These are phyloP conservation scores for Leucoraja ocellata DNA, from an alignment of 2,797 vertebrate species.

Conservation along the genomic window DNA sequence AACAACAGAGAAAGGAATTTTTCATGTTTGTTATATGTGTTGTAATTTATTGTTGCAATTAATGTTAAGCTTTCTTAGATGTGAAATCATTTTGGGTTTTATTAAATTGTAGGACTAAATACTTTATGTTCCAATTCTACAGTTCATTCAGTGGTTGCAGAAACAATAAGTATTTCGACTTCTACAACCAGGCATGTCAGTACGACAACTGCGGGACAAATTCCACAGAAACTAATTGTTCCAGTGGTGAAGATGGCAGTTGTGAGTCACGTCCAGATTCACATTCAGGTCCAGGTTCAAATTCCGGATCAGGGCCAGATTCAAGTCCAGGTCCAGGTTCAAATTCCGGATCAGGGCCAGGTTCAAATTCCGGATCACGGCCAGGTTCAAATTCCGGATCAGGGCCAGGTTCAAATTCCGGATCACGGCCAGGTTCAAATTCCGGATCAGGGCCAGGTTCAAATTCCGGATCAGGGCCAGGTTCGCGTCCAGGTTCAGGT, in stretches of 20 bases:
- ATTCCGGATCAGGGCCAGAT: no score
- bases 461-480: no score
- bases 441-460: no score
- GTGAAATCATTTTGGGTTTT: background rate
- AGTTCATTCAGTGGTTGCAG: background rate
- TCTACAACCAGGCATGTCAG: background rate
- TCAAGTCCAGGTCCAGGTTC: no score
- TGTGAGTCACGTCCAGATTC: no score
- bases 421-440: no score
- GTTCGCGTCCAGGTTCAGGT: no score
- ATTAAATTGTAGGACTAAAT: background rate
- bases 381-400: no score
- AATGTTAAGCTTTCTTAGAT: background rate
- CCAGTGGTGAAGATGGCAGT: background rate
- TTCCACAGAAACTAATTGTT: background rate
- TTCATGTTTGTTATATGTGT: background rate
- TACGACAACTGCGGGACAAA: background rate
- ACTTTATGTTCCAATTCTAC: background rate
- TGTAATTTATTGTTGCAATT: background rate
- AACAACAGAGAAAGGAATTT: background rate
- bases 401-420: no score
- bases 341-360: no score
- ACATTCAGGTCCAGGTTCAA: no score
- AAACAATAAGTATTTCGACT: background rate
- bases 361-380: no score